These are phyloP conservation scores for Syngnathus rostellatus DNA, from an alignment of 2,797 vertebrate genomes.

Conservation along the genomic window DNA sequence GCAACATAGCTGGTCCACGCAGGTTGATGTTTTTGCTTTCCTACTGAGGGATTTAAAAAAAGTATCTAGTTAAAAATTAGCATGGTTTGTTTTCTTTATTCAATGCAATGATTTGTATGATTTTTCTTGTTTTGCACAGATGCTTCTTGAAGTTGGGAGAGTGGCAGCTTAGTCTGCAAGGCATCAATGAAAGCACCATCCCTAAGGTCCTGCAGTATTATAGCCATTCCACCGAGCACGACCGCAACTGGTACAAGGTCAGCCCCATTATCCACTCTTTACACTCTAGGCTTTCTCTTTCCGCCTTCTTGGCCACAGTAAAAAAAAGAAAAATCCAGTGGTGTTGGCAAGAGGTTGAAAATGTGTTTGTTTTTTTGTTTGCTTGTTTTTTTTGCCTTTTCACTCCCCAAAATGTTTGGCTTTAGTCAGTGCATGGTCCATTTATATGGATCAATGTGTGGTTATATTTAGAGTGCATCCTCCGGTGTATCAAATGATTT, in stretches of 20 bases:
- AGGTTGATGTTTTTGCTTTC: background rate
- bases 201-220: slow-evolving; percentile 96
- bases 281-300: slow-evolving; percentile 20
- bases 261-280: slow-evolving; percentile 24
- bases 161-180: slow-evolving; percentile 96
- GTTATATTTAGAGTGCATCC: slow-evolving; percentile 6
- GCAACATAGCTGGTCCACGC: background rate
- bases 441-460: slow-evolving; percentile 22
- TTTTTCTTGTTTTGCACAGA: slow-evolving; percentile 50
- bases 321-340: slow-evolving; percentile 40
- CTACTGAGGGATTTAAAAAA: background rate
- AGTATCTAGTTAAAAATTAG: background rate
- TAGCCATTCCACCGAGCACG: slow-evolving; percentile 93
- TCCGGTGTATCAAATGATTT: slow-evolving; percentile 16
- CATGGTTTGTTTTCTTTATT: background rate
- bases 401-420: slow-evolving; percentile 10
- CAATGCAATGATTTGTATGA: background rate
- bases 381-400: slow-evolving; percentile 8
- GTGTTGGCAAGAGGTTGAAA: slow-evolving; percentile 17
- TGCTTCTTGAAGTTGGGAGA: slow-evolving; percentile 97
- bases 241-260: slow-evolving; percentile 99
- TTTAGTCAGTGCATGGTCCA: background rate
- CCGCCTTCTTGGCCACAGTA: slow-evolving; percentile 18
- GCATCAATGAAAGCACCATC: slow-evolving; percentile 98
- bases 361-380: no score